phyloP scores from a whole-genome alignment of 2,888 invertebrate species.

The Chloroclystis v-ata region DNA sequence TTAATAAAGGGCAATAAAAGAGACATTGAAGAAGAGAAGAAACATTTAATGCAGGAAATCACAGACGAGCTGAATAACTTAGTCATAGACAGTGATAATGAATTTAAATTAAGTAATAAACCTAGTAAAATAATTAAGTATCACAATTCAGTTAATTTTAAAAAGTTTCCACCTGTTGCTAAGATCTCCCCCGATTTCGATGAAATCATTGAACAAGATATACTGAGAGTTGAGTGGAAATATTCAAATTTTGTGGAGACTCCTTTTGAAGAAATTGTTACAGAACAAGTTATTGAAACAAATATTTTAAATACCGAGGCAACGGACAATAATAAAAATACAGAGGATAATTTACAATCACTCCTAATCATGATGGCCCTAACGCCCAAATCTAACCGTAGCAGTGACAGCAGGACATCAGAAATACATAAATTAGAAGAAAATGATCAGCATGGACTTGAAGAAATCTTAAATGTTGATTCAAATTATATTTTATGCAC shows the following conservation, averaged over 20 bases:
- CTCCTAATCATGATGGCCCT: conserved; percentile 61
- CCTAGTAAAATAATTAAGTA: conserved; percentile 29
- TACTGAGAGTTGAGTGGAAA: conserved; percentile 38
- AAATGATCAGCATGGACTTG: conserved; percentile 12
- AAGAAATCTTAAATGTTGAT: conserved; percentile 6
- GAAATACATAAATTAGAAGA: conserved; percentile 20
- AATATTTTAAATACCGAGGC: conserved; percentile 10
- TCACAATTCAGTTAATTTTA: conserved; percentile 23
- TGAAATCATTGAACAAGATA: conserved; percentile 32
- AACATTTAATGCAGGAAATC: conserved; percentile 36
- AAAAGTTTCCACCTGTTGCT: conserved; percentile 15
- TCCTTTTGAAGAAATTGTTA: conserved; percentile 9
- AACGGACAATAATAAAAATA: conserved; percentile 5
- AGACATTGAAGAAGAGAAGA: conserved; percentile 35
- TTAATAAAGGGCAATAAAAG: conserved; percentile 33
- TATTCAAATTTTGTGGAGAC: conserved; percentile 20
- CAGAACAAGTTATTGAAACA: conserved; percentile 13
- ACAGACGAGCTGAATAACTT: conserved; percentile 40
- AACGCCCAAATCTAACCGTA: conserved; percentile 38
- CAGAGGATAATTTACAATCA: conserved; percentile 50
- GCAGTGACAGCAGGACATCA: conserved; percentile 6
- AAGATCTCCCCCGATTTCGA: conserved; percentile 27
- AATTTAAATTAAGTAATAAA: conserved; percentile 49
- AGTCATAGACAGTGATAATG: conserved; percentile 43
- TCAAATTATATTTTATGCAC: neutral